phyloP scores from a whole-genome alignment of 2,888 invertebrate species.

The Tipula helvola region DNA sequence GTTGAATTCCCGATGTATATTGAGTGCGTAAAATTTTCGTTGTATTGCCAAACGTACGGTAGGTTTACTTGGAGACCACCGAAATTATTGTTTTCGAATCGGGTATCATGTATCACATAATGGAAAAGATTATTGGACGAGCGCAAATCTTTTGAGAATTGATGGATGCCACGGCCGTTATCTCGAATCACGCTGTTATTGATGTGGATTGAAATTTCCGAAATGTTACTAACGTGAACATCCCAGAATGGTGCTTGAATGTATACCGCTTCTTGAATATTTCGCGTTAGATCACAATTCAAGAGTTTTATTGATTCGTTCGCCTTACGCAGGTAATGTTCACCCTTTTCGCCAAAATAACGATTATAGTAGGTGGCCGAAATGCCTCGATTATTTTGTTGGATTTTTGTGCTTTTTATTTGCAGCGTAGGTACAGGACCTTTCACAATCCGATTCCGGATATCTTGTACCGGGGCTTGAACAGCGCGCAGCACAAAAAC shows the following conservation, averaged over 20 bases:
- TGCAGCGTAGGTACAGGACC: constrained; percentile 69
- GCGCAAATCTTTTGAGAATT: constrained; percentile 84
- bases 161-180: constrained; percentile 78
- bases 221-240: constrained; percentile 70
- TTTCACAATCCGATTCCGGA: constrained; percentile 58
- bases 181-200: constrained; percentile 74
- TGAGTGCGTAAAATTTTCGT: constrained; percentile 88
- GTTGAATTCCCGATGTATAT: constrained; percentile 77
- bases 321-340: constrained; percentile 73
- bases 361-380: constrained; percentile 79
- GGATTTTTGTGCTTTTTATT: constrained; percentile 59
- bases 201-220: constrained; percentile 81
- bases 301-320: constrained; percentile 76
- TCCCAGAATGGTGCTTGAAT: constrained; percentile 79
- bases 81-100: constrained; percentile 69
- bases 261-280: constrained; percentile 66
- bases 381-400: constrained; percentile 68
- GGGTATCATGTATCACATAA: constrained; percentile 78
- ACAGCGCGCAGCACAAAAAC: constrained; percentile 67
- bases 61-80: constrained; percentile 82
- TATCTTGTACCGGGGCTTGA: constrained; percentile 57
- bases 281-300: constrained; percentile 69
- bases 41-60: constrained; percentile 92
- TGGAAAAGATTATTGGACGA: constrained; percentile 96
- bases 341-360: constrained; percentile 71